phyloP scores from a whole-genome alignment of 2,888 invertebrate species.

The Ormyrus rosae region DNA sequence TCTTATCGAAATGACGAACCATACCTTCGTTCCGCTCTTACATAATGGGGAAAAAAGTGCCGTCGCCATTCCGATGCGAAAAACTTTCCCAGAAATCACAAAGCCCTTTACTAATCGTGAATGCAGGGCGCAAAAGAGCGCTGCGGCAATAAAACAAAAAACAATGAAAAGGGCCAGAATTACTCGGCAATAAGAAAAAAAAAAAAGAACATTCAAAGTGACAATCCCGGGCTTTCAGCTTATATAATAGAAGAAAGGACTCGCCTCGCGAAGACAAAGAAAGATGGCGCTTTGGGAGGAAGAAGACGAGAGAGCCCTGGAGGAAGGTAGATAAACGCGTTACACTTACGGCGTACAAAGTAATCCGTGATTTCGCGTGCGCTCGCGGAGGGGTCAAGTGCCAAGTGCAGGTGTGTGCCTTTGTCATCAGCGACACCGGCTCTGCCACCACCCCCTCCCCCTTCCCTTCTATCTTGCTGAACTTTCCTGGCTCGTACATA shows the following conservation, averaged over 20 bases:
- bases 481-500: neutral
- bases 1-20: no score
- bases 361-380: conserved; percentile 14
- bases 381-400: conserved; percentile 12
- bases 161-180: neutral
- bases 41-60: no score
- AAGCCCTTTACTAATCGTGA: no score
- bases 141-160: no score
- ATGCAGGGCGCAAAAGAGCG: no score
- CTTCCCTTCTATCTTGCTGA: no score
- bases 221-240: neutral
- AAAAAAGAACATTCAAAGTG: neutral
- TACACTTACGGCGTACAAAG: neutral
- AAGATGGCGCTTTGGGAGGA: neutral
- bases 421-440: conserved; percentile 6
- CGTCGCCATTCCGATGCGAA: no score
- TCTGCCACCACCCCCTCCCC: no score
- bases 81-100: no score
- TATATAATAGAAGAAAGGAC: no score
- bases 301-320: neutral
- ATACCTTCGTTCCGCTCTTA: no score
- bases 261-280: no score
- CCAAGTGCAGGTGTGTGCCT: neutral
- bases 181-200: neutral
- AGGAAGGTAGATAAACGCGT: neutral